Percentiles rank a stretch among this genome's conserved stretches.
Evolutionary conservation across 1,140 invertebrate genomes (phyloP).

Genomic region (Neodiprion pinetum): DNA sequence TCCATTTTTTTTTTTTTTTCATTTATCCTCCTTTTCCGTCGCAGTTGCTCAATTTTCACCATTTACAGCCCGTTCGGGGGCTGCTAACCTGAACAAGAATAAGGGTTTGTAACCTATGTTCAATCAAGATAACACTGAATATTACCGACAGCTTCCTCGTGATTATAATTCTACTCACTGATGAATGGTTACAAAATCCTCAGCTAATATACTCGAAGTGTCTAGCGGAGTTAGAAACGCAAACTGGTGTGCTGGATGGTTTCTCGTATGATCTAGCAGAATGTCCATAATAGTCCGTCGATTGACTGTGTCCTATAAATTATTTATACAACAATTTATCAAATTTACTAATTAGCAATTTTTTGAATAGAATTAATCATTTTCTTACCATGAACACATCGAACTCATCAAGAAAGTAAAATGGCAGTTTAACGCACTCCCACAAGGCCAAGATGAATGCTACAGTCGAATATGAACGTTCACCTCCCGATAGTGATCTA

Average conservation of each 20-base stretch:
- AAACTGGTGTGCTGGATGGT: slow-evolving; percentile 70
- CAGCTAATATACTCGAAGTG: slow-evolving; percentile 64
- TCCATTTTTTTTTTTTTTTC: no score
- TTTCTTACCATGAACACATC: slow-evolving; percentile 93
- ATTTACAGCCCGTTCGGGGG: neutral
- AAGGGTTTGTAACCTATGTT: neutral
- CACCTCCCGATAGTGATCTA: slow-evolving; percentile 88
- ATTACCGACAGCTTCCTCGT: neutral
- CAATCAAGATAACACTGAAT: neutral
- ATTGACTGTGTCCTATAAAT: slow-evolving; percentile 75
- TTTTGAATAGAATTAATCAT: neutral
- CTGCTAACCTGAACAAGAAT: neutral
- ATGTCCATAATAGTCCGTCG: slow-evolving; percentile 73
- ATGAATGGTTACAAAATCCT: slow-evolving; percentile 66
- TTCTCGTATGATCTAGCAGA: slow-evolving; percentile 69
- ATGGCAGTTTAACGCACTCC: slow-evolving; percentile 89
- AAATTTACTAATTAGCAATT: neutral
- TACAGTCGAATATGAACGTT: slow-evolving; percentile 93
- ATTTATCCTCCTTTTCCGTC: no score
- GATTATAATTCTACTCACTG: slow-evolving; percentile 40
- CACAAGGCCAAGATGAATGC: slow-evolving; percentile 94
- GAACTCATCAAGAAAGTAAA: slow-evolving; percentile 97
- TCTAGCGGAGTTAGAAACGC: slow-evolving; percentile 81
- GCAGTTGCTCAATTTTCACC: neutral
- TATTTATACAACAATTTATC: slow-evolving; percentile 9